Percentiles rank a stretch among this genome's conserved stretches.
phyloP scores from a whole-genome alignment of 2,113 vertebrate species.

The Microcebus jonahi region DNA sequence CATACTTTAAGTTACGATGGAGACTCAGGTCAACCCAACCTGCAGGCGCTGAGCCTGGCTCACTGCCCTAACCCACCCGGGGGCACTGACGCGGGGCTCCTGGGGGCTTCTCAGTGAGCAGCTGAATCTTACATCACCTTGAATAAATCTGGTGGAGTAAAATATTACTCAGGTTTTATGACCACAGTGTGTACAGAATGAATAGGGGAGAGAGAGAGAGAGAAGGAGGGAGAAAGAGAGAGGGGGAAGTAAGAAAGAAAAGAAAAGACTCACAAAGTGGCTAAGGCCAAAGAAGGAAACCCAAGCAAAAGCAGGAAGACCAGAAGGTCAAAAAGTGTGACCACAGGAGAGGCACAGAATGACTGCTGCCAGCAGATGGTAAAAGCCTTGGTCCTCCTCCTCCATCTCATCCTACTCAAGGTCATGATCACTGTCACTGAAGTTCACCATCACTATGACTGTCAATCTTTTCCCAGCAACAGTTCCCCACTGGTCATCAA shows the following conservation, averaged over 20 bases:
- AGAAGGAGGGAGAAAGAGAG: not conserved
- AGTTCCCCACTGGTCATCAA: not conserved
- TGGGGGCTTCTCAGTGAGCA: not conserved
- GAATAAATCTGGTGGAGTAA: not conserved
- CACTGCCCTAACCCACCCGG: not conserved
- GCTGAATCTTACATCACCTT: not conserved
- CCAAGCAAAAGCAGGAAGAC: not conserved
- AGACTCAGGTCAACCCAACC: not conserved
- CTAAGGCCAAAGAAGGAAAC: not conserved
- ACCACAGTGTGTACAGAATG: not conserved
- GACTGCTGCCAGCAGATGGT: accelerated
- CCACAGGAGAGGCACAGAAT: not conserved
- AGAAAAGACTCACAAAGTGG: not conserved
- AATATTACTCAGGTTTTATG: not conserved
- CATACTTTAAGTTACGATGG: not conserved
- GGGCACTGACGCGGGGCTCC: not conserved
- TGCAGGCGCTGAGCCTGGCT: not conserved
- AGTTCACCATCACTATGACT: not conserved
- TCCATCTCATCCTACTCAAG: not conserved
- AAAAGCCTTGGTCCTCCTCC: not conserved
- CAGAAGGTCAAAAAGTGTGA: not conserved
- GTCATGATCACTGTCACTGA: not conserved
- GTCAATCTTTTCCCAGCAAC: not conserved
- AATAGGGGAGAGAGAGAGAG: not conserved
- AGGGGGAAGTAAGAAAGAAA: not conserved